These are phyloP conservation scores for Dermochelys coriacea DNA, from an alignment of 2,797 vertebrate species.

Conservation along the genomic window DNA sequence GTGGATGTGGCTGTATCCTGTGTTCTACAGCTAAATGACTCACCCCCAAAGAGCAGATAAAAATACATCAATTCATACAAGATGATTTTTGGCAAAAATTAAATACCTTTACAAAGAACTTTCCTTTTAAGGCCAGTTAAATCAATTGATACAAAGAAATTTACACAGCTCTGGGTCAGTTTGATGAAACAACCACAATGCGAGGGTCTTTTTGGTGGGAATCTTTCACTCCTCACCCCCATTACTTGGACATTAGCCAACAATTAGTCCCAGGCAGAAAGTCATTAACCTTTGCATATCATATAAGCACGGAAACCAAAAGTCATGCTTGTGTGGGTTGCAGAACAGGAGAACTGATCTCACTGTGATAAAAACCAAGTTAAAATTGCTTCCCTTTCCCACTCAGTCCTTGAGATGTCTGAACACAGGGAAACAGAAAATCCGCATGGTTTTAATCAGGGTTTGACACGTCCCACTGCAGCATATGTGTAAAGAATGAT, in stretches of 20 bases:
- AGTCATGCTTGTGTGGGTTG: neutral
- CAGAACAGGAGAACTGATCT: neutral
- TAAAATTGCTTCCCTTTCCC: neutral
- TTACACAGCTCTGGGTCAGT: neutral
- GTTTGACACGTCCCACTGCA: neutral
- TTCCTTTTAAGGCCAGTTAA: neutral
- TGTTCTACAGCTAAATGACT: neutral
- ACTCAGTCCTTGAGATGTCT: neutral
- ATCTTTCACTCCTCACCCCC: neutral
- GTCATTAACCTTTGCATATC: neutral
- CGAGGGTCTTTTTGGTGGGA: neutral
- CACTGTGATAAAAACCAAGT: neutral
- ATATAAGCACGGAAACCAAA: neutral
- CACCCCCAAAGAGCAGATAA: neutral
- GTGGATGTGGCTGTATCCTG: neutral
- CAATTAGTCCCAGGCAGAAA: neutral
- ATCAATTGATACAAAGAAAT: neutral
- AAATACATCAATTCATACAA: neutral
- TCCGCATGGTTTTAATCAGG: neutral
- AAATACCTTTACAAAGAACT: neutral
- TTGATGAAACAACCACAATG: neutral
- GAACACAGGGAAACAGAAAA: neutral
- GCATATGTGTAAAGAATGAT: neutral
- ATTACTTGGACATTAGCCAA: neutral
- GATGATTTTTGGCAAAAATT: neutral